A percentile compares a stretch with the other conserved stretches of the same genome.
Conservation (phyloP, 2,797 vertebrate genomes). For the Emys orbicularis region DNA sequence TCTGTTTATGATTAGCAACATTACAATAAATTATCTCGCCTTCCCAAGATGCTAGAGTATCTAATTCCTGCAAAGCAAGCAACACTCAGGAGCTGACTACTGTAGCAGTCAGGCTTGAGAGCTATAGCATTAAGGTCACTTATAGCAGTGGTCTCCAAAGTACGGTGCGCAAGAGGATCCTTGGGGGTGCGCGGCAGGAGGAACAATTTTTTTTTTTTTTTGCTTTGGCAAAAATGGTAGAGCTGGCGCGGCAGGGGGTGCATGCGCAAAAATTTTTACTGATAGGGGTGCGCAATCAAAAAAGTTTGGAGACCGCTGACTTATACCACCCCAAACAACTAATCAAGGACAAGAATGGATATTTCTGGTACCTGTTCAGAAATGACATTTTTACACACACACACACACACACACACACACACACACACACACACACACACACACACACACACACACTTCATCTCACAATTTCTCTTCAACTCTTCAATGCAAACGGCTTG, state of each 20-base stretch:
- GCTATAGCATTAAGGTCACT: background rate
- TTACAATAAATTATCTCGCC: conserved; percentile 44
- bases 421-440: background rate
- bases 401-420: background rate
- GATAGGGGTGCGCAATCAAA: too few relatives aligned
- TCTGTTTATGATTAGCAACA: conserved; percentile 27
- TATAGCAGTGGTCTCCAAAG: background rate
- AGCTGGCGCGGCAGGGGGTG: too few relatives aligned
- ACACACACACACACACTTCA: background rate
- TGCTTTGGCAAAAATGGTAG: too few relatives aligned
- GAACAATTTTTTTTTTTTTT: too few relatives aligned
- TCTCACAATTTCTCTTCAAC: background rate
- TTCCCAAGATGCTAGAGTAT: conserved; percentile 17
- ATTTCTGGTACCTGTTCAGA: background rate
- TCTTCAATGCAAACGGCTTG: background rate
- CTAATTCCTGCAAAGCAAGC: background rate
- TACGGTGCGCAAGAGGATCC: too few relatives aligned
- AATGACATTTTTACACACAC: background rate
- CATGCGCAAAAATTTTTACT: too few relatives aligned
- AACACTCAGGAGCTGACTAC: background rate
- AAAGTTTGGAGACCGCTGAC: too few relatives aligned
- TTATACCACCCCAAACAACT: background rate
- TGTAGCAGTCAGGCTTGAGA: background rate
- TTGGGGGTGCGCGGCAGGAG: too few relatives aligned
- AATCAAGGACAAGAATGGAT: background rate